These are phyloP conservation scores for Hoplodrina ambigua DNA, from an alignment of 2,888 invertebrate genomes.

Conservation along the genomic window DNA sequence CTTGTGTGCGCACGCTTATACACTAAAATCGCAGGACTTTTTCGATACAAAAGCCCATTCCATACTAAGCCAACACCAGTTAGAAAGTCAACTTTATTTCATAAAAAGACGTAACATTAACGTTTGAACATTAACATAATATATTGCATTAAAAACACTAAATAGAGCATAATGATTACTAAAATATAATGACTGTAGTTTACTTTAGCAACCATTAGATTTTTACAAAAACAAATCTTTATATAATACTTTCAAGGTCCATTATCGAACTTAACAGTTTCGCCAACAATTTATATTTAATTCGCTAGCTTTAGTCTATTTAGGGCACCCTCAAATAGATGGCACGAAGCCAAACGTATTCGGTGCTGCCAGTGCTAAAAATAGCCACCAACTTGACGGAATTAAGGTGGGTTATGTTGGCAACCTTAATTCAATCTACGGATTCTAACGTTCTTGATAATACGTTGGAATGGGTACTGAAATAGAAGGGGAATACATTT, in stretches of 20 bases:
- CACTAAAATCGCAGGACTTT: too few relatives aligned
- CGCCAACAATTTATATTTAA: slow-evolving; percentile 40
- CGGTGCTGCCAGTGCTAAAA: slow-evolving; percentile 45
- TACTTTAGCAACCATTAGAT: neutral
- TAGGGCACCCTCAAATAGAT: slow-evolving; percentile 50
- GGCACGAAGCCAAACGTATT: slow-evolving; percentile 53
- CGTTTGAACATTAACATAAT: neutral
- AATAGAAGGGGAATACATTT: neutral
- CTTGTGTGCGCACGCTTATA: too few relatives aligned
- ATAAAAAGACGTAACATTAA: neutral
- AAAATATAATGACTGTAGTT: neutral
- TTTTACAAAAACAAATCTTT: neutral
- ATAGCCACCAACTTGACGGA: slow-evolving; percentile 42
- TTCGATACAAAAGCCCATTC: too few relatives aligned
- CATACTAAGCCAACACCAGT: too few relatives aligned
- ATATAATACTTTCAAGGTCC: neutral
- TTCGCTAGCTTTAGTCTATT: slow-evolving; percentile 36
- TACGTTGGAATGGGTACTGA: neutral
- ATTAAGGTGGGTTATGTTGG: slow-evolving; percentile 33
- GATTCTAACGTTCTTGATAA: neutral
- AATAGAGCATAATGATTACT: neutral
- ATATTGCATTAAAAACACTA: neutral
- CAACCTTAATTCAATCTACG: slow-evolving; percentile 24
- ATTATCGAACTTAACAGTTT: slow-evolving; percentile 13
- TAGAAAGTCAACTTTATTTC: neutral